Evolutionary conservation across 2,888 invertebrate genomes (phyloP).

Genomic region (Choristoneura rosaceana): DNA sequence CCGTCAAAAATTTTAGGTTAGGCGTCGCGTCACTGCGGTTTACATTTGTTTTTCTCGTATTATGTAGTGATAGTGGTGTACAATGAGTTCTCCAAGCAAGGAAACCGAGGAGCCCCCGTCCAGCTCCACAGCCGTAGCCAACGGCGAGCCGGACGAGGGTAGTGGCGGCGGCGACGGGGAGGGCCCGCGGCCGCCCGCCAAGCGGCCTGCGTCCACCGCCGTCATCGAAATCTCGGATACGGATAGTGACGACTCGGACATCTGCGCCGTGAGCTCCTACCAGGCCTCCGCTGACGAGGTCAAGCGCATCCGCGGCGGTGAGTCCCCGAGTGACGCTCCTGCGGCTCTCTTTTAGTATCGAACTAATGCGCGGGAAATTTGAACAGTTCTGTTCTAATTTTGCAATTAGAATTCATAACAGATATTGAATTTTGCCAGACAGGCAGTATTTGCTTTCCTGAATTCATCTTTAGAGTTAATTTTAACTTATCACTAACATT

Average conservation of each 20-base stretch:
- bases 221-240: constrained; percentile 82
- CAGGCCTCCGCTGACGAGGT: constrained; percentile 82
- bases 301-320: constrained; percentile 80
- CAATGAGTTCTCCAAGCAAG: constrained; percentile 77
- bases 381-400: constrained; percentile 40
- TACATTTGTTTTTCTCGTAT: constrained; percentile 74
- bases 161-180: constrained; percentile 52
- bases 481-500: neutral
- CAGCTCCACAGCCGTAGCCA: constrained; percentile 57
- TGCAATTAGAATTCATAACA: constrained; percentile 2
- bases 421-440: neutral
- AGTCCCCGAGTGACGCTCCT: constrained; percentile 54
- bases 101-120: constrained; percentile 74
- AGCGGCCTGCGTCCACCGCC: constrained; percentile 66
- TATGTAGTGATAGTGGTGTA: constrained; percentile 72
- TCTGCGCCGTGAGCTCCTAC: constrained; percentile 81
- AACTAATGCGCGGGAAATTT: constrained; percentile 69
- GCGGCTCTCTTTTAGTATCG: constrained; percentile 43
- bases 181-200: constrained; percentile 71
- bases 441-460: neutral
- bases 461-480: neutral
- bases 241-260: constrained; percentile 81
- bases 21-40: constrained; percentile 74
- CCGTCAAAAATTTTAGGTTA: constrained; percentile 80
- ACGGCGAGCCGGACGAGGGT: constrained; percentile 51